A percentile compares a stretch with the other conserved stretches of the same genome.
Conservation (phyloP, 2,888 invertebrate genomes). For the Athetis lepigone region DNA sequence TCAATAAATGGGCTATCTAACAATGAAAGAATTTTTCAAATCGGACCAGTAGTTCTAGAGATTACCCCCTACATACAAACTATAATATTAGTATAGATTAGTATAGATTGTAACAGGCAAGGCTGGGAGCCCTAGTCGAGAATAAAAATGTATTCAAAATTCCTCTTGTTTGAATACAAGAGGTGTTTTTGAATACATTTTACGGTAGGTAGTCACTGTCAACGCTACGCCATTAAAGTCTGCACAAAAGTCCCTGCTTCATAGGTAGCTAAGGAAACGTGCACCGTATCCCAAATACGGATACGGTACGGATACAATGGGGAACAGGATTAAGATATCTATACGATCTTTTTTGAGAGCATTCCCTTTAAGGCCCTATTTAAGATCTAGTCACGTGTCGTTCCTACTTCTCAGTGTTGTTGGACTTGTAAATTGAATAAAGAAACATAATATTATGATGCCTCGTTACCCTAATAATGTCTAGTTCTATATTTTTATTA, state of each 20-base stretch:
- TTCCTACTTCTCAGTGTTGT: constrained; percentile 28
- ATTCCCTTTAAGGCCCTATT: constrained; percentile 49
- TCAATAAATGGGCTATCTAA: too few species aligned
- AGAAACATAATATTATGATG: not conserved
- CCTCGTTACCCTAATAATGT: too few species aligned
- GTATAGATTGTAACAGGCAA: too few species aligned
- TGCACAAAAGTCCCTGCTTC: constrained; percentile 33
- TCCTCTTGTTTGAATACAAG: constrained; percentile 20
- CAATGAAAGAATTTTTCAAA: too few species aligned
- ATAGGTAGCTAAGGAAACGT: constrained; percentile 53
- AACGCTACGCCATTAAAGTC: constrained; percentile 49
- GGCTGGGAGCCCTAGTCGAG: too few species aligned
- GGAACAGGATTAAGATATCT: constrained; percentile 70
- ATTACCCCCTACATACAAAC: too few species aligned
- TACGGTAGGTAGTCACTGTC: constrained; percentile 27
- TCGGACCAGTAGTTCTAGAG: too few species aligned
- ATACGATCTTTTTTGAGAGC: constrained; percentile 60
- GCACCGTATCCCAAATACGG: constrained; percentile 49
- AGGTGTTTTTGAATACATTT: too few species aligned
- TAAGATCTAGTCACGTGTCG: constrained; percentile 52
- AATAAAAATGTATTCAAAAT: too few species aligned
- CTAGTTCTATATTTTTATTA: too few species aligned
- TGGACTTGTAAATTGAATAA: constrained; percentile 41
- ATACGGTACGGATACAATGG: constrained; percentile 67
- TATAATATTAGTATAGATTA: too few species aligned